Base-by-base conservation (phyloP, 2,888 invertebrate genomes). In the Drosophila buzzatii region DNA sequence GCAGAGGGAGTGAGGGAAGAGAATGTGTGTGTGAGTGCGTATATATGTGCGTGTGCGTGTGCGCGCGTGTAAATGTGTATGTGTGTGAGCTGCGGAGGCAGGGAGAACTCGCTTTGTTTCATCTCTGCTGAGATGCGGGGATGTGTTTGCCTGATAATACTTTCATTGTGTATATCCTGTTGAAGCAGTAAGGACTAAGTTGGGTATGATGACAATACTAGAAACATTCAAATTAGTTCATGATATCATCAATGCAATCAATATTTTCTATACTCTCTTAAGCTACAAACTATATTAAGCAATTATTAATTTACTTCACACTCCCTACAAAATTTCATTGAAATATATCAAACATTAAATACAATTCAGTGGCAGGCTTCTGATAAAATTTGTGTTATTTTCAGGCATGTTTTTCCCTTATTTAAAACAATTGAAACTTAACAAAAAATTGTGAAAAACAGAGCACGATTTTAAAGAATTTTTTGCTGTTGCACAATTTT, bases 121-220 rank as follows among this genome's bases (percentile, higher is more conserved):
- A 12, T 14, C 7, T 12, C n/a, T 12, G 41, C 3, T 37, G n/a
- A 20, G 20, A 14, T 16, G 18, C 27, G 10, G 39, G 18, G 31
- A 18, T 27, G 1, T 39, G 47, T 60, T 64, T 61, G 45, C 44
- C 35, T 58, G 45, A 37, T 58, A 35, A 23, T 7, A 37, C 47
- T 37, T 14, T 39, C 16, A 39, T 49, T 49, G 39, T 49, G 39
- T 2, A 20, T 20, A 39, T 49, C 59, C 59, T 49, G 39, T 16
- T 1, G 6, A 20, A 6, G 9, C 2, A 20, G 20, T 10, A 1
- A n/a, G 16, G 4, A 27, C 2, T 6, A 6, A 12, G 18, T 18
- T 39, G 49, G 39, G 2, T 39, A 31, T 59, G 39, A 9, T 45
- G n/a, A 33, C 1, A 8, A 7, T 18, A 14, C 31, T 12, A 14